Conservation (phyloP, 2,888 invertebrate genomes). For the Troilus luridus region DNA sequence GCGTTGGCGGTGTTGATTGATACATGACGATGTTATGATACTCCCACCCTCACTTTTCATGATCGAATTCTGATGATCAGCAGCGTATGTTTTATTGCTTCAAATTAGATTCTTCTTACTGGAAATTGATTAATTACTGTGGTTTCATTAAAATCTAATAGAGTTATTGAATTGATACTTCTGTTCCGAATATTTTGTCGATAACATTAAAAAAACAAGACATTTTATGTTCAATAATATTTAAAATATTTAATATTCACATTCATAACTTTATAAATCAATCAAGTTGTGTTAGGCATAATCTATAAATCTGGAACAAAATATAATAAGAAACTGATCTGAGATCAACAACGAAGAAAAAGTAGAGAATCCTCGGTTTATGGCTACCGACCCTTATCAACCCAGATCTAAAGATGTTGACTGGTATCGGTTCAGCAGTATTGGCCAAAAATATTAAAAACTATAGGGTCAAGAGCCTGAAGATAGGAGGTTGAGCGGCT, state of each 20-base stretch:
- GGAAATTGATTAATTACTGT: neutral
- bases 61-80: slow-evolving; percentile 8
- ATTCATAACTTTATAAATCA: no score
- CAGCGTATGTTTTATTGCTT: neutral
- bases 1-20: neutral
- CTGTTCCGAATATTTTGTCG: neutral
- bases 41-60: neutral
- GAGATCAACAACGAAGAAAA: neutral
- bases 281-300: neutral
- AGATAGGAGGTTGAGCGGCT: no score
- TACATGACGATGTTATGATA: neutral
- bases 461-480: neutral
- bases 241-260: no score
- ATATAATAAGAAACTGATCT: neutral
- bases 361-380: neutral
- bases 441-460: neutral
- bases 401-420: neutral
- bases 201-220: neutral
- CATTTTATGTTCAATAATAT: no score
- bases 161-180: neutral
- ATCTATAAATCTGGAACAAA: neutral
- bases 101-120: neutral
- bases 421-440: neutral
- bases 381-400: neutral
- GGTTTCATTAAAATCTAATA: neutral